A percentile compares a stretch with the other conserved stretches of the same genome.
phyloP scores from a whole-genome alignment of 92 coral and sea anemone genomes.

The Ricordea florida region DNA sequence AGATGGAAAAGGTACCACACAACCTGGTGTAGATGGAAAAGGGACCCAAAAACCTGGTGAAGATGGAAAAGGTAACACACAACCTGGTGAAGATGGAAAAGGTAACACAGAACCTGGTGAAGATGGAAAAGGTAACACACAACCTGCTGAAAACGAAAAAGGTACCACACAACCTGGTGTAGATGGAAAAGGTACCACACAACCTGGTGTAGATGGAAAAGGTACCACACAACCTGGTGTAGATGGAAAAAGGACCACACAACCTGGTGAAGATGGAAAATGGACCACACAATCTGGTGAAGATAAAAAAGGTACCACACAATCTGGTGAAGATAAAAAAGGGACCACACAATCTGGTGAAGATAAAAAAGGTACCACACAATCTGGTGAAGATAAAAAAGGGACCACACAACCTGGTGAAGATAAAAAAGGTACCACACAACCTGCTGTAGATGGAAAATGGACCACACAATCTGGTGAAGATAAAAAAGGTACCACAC shows the following conservation, averaged over 20 bases:
- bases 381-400: not conserved
- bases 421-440: not conserved
- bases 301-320: not conserved
- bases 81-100: too few species aligned
- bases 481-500: too few species aligned
- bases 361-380: too few species aligned
- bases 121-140: too few species aligned
- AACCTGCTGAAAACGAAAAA: not conserved
- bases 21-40: not conserved
- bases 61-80: not conserved
- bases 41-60: not conserved
- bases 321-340: not conserved
- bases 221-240: not conserved
- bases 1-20: not conserved
- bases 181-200: not conserved
- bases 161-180: not conserved
- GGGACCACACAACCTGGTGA: not conserved
- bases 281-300: too few species aligned
- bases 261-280: not conserved
- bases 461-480: too few species aligned
- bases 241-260: not conserved
- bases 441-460: too few species aligned
- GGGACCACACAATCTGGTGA: not conserved
- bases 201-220: not conserved
- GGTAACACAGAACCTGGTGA: too few species aligned